Evolutionary conservation across 1,140 invertebrate genomes (phyloP).

Genomic region (Zaprionus gabonicus): DNA sequence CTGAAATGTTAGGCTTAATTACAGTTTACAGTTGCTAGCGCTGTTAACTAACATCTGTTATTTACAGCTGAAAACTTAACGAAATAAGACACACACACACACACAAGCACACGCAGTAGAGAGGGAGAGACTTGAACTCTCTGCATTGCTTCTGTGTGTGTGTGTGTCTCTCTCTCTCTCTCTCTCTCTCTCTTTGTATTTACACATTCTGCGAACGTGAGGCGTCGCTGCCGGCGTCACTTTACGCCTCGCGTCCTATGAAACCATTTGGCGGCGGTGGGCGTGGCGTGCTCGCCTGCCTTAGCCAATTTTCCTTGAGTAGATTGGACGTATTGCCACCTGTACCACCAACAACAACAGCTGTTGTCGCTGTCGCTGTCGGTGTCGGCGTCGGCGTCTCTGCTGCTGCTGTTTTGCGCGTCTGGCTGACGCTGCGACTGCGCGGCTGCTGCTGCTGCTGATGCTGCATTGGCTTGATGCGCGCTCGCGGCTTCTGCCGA

Average conservation of each 20-base stretch:
- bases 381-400: slow-evolving; percentile 16
- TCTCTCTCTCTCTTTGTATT: slow-evolving; percentile 36
- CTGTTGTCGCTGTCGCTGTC: neutral
- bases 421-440: slow-evolving; percentile 67
- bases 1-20: slow-evolving; percentile 35
- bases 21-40: slow-evolving; percentile 29
- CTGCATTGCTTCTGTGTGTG: neutral
- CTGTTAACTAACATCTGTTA: slow-evolving; percentile 6
- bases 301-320: slow-evolving; percentile 78
- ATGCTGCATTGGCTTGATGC: slow-evolving; percentile 29
- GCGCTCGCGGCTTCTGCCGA: slow-evolving; percentile 41
- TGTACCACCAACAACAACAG: slow-evolving; percentile 6
- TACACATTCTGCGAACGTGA: slow-evolving; percentile 40
- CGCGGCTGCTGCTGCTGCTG: slow-evolving; percentile 39
- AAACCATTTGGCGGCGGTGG: slow-evolving; percentile 79
- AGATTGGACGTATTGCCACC: slow-evolving; percentile 60
- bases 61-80: slow-evolving; percentile 15
- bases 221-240: neutral
- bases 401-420: slow-evolving; percentile 44
- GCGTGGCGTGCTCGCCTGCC: slow-evolving; percentile 48
- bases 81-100: neutral
- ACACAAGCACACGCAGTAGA: neutral
- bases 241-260: slow-evolving; percentile 78
- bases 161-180: slow-evolving; percentile 5
- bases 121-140: neutral